Percentiles rank a stretch among this genome's conserved stretches.
Evolutionary conservation across 2,888 invertebrate species (phyloP).

Genomic region (Busseola fusca): DNA sequence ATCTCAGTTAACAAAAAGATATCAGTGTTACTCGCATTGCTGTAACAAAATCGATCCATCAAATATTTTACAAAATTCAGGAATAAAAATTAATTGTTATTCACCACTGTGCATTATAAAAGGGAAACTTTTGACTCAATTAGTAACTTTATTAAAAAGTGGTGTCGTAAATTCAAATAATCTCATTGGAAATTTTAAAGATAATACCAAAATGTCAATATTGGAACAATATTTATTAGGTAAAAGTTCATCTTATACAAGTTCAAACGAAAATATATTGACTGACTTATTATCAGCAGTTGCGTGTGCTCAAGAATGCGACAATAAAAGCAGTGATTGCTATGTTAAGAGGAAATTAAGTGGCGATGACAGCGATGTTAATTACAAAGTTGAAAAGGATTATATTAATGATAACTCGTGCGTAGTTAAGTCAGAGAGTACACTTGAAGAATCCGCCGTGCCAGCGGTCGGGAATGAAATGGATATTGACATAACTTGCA

Average conservation of each 20-base stretch:
- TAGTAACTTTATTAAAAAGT: constrained; percentile 90
- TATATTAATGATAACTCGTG: constrained; percentile 66
- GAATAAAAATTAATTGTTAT: constrained; percentile 91
- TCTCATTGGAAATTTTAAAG: constrained; percentile 79
- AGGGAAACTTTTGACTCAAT: constrained; percentile 91
- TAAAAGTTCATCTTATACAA: constrained; percentile 78
- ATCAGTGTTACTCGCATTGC: constrained; percentile 92
- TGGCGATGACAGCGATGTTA: constrained; percentile 74
- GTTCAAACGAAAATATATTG: constrained; percentile 88
- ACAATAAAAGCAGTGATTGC: constrained; percentile 85
- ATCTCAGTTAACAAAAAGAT: constrained; percentile 92
- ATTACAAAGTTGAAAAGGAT: constrained; percentile 78
- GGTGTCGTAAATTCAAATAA: constrained; percentile 86
- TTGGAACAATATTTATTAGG: constrained; percentile 92
- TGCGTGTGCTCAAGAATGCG: constrained; percentile 90
- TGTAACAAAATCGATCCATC: constrained; percentile 90
- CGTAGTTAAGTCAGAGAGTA: constrained; percentile 86
- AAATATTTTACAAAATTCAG: constrained; percentile 80
- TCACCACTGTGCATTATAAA: constrained; percentile 95
- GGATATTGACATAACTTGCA: constrained; percentile 85
- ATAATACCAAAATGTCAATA: constrained; percentile 90
- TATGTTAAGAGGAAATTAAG: constrained; percentile 84
- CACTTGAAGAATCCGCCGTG: constrained; percentile 86
- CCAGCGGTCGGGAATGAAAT: constrained; percentile 87
- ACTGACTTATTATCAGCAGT: constrained; percentile 90